phyloP scores from a whole-genome alignment of 2,888 invertebrate species.

The Fabriciana adippe region DNA sequence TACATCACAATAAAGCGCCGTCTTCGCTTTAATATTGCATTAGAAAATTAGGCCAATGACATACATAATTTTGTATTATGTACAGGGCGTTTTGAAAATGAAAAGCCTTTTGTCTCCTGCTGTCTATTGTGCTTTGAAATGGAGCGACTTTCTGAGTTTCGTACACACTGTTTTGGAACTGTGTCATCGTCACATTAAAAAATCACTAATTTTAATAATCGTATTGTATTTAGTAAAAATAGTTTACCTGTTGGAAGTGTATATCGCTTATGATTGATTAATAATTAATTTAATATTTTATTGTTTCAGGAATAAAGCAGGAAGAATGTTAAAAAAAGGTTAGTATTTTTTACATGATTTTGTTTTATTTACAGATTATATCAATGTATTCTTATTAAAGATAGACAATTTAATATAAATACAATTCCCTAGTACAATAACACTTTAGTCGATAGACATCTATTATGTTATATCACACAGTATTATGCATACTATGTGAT shows the following conservation, averaged over 20 bases:
- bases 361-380: too few species aligned
- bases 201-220: neutral
- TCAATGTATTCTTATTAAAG: too few species aligned
- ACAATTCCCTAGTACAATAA: too few species aligned
- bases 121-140: slow-evolving; percentile 39
- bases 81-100: slow-evolving; percentile 32
- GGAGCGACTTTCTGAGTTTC: slow-evolving; percentile 28
- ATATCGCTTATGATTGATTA: too few species aligned
- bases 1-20: slow-evolving; percentile 38
- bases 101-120: slow-evolving; percentile 39
- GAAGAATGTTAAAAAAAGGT: slow-evolving; percentile 72
- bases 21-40: slow-evolving; percentile 36
- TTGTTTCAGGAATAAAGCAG: slow-evolving; percentile 70
- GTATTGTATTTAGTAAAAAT: too few species aligned
- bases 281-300: slow-evolving; percentile 18
- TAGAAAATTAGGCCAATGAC: slow-evolving; percentile 41
- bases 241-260: too few species aligned
- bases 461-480: too few species aligned
- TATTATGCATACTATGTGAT: too few species aligned
- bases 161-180: slow-evolving; percentile 16
- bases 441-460: too few species aligned
- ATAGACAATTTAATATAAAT: too few species aligned
- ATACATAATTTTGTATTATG: slow-evolving; percentile 41
- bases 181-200: slow-evolving; percentile 2
- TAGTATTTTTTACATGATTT: slow-evolving; percentile 41